phyloP scores from a whole-genome alignment of 2,113 vertebrate genomes.

The Rana temporaria region DNA sequence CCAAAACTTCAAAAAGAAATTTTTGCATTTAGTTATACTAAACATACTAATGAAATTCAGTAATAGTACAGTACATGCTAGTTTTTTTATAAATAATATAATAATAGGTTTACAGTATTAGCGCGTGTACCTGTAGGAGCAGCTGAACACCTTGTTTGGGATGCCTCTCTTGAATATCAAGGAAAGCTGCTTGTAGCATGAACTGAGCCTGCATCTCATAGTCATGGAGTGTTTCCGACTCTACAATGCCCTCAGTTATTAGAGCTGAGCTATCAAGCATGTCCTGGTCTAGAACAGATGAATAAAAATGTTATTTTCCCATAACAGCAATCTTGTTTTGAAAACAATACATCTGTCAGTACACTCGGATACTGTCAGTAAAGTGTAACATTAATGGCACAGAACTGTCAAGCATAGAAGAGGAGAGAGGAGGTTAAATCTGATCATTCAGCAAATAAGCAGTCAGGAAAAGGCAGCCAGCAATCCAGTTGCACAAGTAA shows the following conservation, averaged over 20 bases:
- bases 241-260: slow-evolving; percentile 77
- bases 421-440: slow-evolving; percentile 6
- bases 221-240: slow-evolving; percentile 82
- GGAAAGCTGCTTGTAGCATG: slow-evolving; percentile 78
- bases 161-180: slow-evolving; percentile 78
- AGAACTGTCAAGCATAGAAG: slow-evolving; percentile 4
- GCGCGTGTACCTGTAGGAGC: slow-evolving; percentile 78
- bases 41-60: too few relatives aligned
- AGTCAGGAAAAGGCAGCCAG: background rate
- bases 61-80: too few relatives aligned
- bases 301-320: slow-evolving; percentile 26
- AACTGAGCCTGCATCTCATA: slow-evolving; percentile 80
- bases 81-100: too few relatives aligned
- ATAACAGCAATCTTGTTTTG: background rate
- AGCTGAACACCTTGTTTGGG: slow-evolving; percentile 69
- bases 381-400: slow-evolving; percentile 8
- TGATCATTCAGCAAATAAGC: background rate
- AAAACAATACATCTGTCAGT: slow-evolving; percentile 27
- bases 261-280: slow-evolving; percentile 71
- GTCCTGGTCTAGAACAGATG: slow-evolving; percentile 70
- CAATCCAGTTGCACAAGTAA: background rate
- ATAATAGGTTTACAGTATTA: too few relatives aligned
- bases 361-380: slow-evolving; percentile 5
- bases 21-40: too few relatives aligned
- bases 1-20: too few relatives aligned